Percentiles rank a stretch among this genome's conserved stretches.
Evolutionary conservation across 2,888 invertebrate genomes (phyloP).

Genomic region (Eubasilissa splendida): DNA sequence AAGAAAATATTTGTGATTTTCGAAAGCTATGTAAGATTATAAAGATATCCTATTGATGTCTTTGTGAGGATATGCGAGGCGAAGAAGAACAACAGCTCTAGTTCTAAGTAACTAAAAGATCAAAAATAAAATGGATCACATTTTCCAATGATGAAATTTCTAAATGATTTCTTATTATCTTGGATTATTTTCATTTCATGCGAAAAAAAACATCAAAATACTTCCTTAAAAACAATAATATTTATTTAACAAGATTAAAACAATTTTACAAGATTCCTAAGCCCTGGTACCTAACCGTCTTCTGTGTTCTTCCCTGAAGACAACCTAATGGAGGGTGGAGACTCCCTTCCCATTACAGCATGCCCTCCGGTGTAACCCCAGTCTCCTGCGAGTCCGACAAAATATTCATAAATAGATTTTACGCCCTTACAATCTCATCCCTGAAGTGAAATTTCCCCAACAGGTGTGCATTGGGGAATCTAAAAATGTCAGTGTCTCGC

Average conservation of each 20-base stretch:
- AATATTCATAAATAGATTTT: constrained; percentile 35
- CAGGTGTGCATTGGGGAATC: constrained; percentile 3
- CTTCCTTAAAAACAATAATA: too few relatives aligned
- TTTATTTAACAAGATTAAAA: neutral
- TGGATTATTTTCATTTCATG: too few relatives aligned
- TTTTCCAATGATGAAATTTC: too few relatives aligned
- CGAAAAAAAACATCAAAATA: too few relatives aligned
- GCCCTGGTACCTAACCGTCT: neutral
- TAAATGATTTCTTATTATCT: too few relatives aligned
- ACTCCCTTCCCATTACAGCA: constrained; percentile 18
- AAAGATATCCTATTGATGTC: too few relatives aligned
- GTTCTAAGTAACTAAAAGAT: too few relatives aligned
- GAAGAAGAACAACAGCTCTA: too few relatives aligned
- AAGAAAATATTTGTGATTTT: too few relatives aligned
- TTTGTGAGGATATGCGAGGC: too few relatives aligned
- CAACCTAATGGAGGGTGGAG: constrained; percentile 29
- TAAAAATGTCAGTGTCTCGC: neutral
- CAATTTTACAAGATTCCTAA: neutral
- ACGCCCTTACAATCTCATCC: neutral
- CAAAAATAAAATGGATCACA: too few relatives aligned
- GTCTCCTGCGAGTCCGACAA: constrained; percentile 31
- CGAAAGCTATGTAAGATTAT: too few relatives aligned
- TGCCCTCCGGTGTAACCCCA: neutral
- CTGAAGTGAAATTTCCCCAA: constrained; percentile 7
- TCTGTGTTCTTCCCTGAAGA: neutral